Evolutionary conservation across 2,888 invertebrate species (phyloP).

Genomic region (Drosophila macrothrix): DNA sequence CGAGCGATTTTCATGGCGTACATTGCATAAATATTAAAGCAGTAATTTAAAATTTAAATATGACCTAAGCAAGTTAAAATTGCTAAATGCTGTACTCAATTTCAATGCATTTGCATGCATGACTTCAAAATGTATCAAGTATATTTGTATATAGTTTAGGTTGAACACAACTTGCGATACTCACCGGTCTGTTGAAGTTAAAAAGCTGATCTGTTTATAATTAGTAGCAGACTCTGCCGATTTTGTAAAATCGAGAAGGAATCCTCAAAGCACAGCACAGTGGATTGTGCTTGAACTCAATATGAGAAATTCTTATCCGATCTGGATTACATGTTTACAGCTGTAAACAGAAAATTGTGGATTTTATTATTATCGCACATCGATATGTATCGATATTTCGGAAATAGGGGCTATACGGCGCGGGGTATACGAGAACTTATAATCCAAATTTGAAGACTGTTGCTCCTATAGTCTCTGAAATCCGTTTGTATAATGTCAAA

Average conservation of each 20-base stretch:
- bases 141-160: not conserved
- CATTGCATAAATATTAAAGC: not conserved
- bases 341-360: not conserved
- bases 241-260: not conserved
- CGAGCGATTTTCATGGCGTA: not conserved
- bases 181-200: not conserved
- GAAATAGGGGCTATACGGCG: fast-evolving
- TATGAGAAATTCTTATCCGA: not conserved
- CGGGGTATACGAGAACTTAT: not conserved
- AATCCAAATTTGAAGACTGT: not conserved
- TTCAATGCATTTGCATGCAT: not conserved
- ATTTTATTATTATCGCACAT: not conserved
- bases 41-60: not conserved
- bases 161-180: not conserved
- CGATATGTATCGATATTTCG: not conserved
- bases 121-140: not conserved
- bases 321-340: not conserved
- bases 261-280: not conserved
- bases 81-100: not conserved
- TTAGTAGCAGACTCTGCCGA: not conserved
- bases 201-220: not conserved
- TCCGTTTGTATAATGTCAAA: not conserved
- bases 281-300: not conserved
- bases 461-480: not conserved
- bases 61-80: not conserved